phyloP scores from a whole-genome alignment of 2,888 invertebrate genomes.

The Malthinus flaveolus region DNA sequence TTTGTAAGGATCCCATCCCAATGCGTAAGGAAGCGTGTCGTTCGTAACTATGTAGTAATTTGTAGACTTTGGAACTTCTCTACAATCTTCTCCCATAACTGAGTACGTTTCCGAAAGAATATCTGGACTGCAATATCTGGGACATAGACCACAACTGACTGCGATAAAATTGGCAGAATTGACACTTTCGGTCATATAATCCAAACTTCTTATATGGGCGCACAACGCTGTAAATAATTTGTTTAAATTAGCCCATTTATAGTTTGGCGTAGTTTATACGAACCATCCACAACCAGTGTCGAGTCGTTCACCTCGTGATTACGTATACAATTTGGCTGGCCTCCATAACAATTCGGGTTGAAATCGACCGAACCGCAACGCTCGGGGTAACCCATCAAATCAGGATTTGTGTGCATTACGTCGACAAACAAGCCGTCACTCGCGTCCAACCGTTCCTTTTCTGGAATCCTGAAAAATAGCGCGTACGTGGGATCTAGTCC shows the following conservation, averaged over 20 bases:
- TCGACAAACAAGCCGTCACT: constrained; percentile 63
- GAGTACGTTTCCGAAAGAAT: constrained; percentile 8
- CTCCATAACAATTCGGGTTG: constrained; percentile 60
- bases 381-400: constrained; percentile 55
- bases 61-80: constrained; percentile 1
- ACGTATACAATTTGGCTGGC: constrained; percentile 57
- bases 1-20: constrained; percentile 7
- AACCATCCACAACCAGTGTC: not conserved
- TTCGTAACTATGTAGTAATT: constrained; percentile 12
- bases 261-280: not conserved
- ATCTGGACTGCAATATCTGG: constrained; percentile 9
- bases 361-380: constrained; percentile 58
- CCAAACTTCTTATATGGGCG: constrained; percentile 3
- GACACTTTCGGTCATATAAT: constrained; percentile 11
- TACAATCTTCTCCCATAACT: constrained; percentile 18
- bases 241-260: not conserved
- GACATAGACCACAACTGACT: constrained; percentile 12
- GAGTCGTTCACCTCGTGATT: not conserved
- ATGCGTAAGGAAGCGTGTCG: constrained; percentile 3
- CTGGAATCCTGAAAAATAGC: constrained; percentile 44
- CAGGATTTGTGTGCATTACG: constrained; percentile 64
- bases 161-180: constrained; percentile 8
- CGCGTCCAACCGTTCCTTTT: constrained; percentile 57
- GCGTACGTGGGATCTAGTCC: constrained; percentile 33
- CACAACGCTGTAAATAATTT: constrained; percentile 6